These are phyloP conservation scores for Trichoplusia ni DNA, from an alignment of 1,140 invertebrate species.

Conservation along the genomic window DNA sequence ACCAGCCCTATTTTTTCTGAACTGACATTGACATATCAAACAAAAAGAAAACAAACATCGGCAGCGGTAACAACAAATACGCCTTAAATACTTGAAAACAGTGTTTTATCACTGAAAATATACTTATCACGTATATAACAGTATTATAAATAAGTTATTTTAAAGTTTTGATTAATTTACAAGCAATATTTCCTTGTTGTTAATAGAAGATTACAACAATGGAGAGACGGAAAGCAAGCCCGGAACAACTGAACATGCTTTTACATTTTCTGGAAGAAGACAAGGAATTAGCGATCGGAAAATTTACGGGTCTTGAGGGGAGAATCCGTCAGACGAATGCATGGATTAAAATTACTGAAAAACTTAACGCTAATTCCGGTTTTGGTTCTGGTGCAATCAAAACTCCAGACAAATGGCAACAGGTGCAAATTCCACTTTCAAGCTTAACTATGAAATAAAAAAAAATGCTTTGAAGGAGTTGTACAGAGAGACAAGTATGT, in stretches of 20 bases:
- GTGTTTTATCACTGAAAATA: conserved; percentile 10
- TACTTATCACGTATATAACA: neutral
- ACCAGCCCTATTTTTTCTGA: too few relatives aligned
- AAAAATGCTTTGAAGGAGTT: too few relatives aligned
- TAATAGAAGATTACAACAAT: conserved; percentile 31
- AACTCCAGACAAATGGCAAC: conserved; percentile 62
- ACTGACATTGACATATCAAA: neutral
- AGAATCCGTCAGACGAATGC: conserved; percentile 55
- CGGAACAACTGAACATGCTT: conserved; percentile 58
- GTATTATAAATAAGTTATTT: neutral
- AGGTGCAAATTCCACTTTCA: too few relatives aligned
- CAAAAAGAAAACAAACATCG: conserved; percentile 13
- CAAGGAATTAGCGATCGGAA: conserved; percentile 56
- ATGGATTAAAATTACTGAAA: conserved; percentile 61
- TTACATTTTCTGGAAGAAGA: conserved; percentile 57
- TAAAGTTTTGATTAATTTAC: neutral
- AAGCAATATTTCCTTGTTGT: neutral
- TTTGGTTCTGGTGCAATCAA: conserved; percentile 59
- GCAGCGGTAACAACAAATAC: conserved; percentile 7
- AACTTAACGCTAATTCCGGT: conserved; percentile 56
- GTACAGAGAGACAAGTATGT: too few relatives aligned
- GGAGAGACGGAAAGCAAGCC: conserved; percentile 60
- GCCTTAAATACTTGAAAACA: neutral
- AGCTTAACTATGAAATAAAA: too few relatives aligned
- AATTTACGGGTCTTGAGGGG: conserved; percentile 53